Evolutionary conservation across 2,888 invertebrate genomes (phyloP).

Genomic region (Archips xylosteana): DNA sequence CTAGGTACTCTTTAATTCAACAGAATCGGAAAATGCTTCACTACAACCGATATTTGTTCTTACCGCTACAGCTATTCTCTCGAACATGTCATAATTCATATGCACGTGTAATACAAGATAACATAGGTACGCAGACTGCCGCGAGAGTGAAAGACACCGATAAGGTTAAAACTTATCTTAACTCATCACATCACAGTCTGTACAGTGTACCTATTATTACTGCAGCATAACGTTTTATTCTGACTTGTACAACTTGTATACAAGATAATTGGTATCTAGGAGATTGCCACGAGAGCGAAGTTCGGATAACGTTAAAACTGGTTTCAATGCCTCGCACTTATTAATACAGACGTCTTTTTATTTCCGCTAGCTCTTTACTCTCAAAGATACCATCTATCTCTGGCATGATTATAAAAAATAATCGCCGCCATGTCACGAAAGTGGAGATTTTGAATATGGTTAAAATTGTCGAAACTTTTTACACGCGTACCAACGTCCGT

Average conservation of each 20-base stretch:
- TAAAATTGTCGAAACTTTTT: no score
- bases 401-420: no score
- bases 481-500: no score
- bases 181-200: not conserved
- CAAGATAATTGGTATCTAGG: not conserved
- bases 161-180: not conserved
- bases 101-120: not conserved
- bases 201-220: not conserved
- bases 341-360: not conserved
- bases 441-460: no score
- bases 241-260: not conserved
- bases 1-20: not conserved
- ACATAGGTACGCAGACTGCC: not conserved
- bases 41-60: not conserved
- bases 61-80: slow-evolving; percentile 2
- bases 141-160: not conserved
- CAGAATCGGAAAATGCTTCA: slow-evolving; percentile 1
- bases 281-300: not conserved
- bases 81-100: not conserved
- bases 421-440: no score
- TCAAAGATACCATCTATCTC: no score
- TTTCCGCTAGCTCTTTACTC: no score
- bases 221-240: not conserved
- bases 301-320: not conserved
- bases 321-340: not conserved